A percentile compares a stretch with the other conserved stretches of the same genome.
These are phyloP conservation scores for Patella depressa DNA, from an alignment of 2,888 invertebrate genomes.

Conservation along the genomic window DNA sequence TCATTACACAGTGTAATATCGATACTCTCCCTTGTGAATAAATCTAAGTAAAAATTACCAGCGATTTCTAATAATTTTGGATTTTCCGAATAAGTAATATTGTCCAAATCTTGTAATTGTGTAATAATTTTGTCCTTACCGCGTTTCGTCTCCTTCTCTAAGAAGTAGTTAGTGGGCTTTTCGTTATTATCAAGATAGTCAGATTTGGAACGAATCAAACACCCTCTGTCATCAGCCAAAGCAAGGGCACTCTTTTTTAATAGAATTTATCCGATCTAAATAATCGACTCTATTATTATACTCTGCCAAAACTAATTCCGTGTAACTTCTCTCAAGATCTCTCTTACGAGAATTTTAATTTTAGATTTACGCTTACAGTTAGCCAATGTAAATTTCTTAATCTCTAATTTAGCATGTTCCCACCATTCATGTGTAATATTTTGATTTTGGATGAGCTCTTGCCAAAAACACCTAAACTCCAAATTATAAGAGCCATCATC, in stretches of 20 bases:
- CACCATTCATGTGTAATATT: neutral
- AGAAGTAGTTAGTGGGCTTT: conserved; percentile 15
- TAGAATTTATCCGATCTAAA: neutral
- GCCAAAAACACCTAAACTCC: neutral
- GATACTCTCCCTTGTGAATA: conserved; percentile 18
- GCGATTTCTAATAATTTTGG: conserved; percentile 13
- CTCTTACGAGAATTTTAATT: neutral
- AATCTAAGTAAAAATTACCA: conserved; percentile 16
- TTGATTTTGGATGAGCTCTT: neutral
- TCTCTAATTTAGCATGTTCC: neutral
- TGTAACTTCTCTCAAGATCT: conserved; percentile 10
- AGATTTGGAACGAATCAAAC: conserved; percentile 4
- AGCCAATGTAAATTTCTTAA: conserved; percentile 1
- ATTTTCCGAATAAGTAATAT: neutral
- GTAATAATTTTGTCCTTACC: conserved; percentile 20
- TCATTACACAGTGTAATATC: conserved; percentile 14
- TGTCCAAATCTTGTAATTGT: conserved; percentile 9
- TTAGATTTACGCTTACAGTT: conserved; percentile 7
- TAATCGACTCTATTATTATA: conserved; percentile 16
- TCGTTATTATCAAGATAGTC: neutral
- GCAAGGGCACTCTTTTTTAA: neutral
- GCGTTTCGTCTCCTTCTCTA: conserved; percentile 14
- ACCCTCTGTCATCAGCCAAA: neutral
- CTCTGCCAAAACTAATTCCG: conserved; percentile 15
- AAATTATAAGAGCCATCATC: conserved; percentile 1